phyloP scores from a whole-genome alignment of 1,140 invertebrate species.

The Euborellia annulipes region DNA sequence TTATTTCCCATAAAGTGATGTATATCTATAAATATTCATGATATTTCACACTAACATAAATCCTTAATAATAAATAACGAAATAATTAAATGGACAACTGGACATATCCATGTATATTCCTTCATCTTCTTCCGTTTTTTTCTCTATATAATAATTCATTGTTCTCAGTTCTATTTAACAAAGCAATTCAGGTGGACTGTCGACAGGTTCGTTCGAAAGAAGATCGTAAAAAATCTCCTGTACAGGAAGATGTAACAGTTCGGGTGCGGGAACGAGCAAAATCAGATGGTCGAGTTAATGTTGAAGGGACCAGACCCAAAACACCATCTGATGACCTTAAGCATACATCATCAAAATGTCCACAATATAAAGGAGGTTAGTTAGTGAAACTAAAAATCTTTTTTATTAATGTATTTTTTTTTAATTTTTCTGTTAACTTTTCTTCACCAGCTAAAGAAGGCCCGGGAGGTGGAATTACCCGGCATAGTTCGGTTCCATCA shows the following conservation, averaged over 20 bases:
- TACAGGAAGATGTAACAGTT: slow-evolving; percentile 14
- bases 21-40: too few relatives aligned
- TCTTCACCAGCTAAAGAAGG: too few relatives aligned
- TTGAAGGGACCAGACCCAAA: slow-evolving; percentile 14
- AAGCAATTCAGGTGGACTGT: background rate
- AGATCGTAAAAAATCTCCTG: slow-evolving; percentile 32
- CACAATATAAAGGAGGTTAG: too few relatives aligned
- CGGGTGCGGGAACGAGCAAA: slow-evolving; percentile 27
- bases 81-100: too few relatives aligned
- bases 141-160: background rate
- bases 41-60: too few relatives aligned
- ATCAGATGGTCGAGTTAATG: slow-evolving; percentile 29
- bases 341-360: background rate
- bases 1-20: too few relatives aligned
- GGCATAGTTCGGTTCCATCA: too few relatives aligned
- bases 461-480: too few relatives aligned
- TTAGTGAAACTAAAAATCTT: background rate
- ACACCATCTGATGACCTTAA: slow-evolving; percentile 5
- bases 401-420: slow-evolving; percentile 1
- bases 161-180: background rate
- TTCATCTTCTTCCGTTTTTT: background rate
- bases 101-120: background rate
- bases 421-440: background rate
- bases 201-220: slow-evolving; percentile 28
- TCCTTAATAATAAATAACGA: too few relatives aligned